Conservation (phyloP, 2,113 vertebrate genomes). For the Sceloporus tristichus region DNA sequence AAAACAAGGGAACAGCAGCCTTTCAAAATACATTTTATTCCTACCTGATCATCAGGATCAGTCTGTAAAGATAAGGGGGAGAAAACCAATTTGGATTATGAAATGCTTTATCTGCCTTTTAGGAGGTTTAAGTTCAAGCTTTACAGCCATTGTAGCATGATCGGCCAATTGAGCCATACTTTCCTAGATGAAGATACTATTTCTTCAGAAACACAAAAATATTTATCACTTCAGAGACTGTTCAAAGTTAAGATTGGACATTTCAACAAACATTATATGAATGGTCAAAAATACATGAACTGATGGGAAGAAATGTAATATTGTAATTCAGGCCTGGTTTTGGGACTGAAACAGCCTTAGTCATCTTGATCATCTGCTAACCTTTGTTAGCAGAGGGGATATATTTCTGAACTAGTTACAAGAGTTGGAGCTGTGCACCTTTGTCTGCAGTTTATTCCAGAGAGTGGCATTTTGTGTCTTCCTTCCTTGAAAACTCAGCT, state of each 20-base stretch:
- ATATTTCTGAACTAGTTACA: too few species aligned
- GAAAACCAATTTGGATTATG: slow-evolving; percentile 35
- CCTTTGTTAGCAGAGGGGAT: too few species aligned
- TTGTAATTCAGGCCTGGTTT: not conserved
- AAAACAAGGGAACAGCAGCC: slow-evolving; percentile 45
- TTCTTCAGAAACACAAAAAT: too few species aligned
- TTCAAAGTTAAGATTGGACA: slow-evolving; percentile 7
- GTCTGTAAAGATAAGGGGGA: slow-evolving; percentile 56
- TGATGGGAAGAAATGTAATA: not conserved
- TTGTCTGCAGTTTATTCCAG: not conserved
- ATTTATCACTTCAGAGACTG: slow-evolving; percentile 35
- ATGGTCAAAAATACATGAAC: slow-evolving; percentile 25
- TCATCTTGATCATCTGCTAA: too few species aligned
- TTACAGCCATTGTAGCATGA: slow-evolving; percentile 18
- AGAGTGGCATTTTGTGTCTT: not conserved
- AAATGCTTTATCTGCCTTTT: slow-evolving; percentile 62
- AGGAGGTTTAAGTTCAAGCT: slow-evolving; percentile 53
- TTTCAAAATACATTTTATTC: slow-evolving; percentile 45
- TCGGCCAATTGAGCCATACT: not conserved
- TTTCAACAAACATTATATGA: slow-evolving; percentile 43
- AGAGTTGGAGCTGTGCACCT: too few species aligned
- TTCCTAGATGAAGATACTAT: slow-evolving; percentile 36
- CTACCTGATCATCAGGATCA: slow-evolving; percentile 53
- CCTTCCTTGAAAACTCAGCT: too few species aligned
- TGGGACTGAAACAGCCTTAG: too few species aligned